Base-by-base conservation (phyloP, 2,113 vertebrate species). In the Tychaedon coryphoeus region DNA sequence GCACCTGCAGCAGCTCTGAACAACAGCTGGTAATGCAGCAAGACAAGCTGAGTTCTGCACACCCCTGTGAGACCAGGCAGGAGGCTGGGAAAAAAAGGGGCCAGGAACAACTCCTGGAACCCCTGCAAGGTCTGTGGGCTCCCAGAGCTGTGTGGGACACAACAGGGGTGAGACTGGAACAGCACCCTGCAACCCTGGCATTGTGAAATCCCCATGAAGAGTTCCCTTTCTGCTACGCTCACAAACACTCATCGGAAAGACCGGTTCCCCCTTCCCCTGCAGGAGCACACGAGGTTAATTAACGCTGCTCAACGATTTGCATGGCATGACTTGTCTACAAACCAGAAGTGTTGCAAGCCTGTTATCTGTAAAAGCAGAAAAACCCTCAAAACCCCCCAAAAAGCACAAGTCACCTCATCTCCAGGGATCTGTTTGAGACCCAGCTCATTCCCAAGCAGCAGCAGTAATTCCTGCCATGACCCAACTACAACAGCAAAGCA, bases 141-240 rank as follows among this genome's bases (percentile, higher is more conserved):
- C 19, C 57, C 90, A 67, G 75, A 3, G 3, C 15, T 5, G 2
- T 0, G 4, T 33, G 31, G 40, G 48, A 64, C 29, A 34, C 58
- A 33, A 13, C 60, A 81, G 36, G 45, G 81, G 38, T 1, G 70
- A 87, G 86, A 80, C 0, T 6, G 92, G 71, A 86, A 91, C 62
- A 79, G 50, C 2, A 8, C 4, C 5, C 72, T 57, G 82, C 88
- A 93, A 45, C 19, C 67, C 19, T 0, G 0, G 34, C 0, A 0
- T 92, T 96, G 92, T 56, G 93, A 90, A 96, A 96, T 34, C 34
- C 78, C 57, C 14, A n/a, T 26, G 47, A 56, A 77, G 36, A 57
- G 86, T 88, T 89, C 73, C 71, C 77, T 38, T 92, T 62, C 79
- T 73, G 34, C 42, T 43, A 26, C 0, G 0, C 67, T 66, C 25